Evolutionary conservation across 2,888 invertebrate species (phyloP), one percentile per base, ranked within the genome.

Genomic region (Flabesymbios commensalis): DNA sequence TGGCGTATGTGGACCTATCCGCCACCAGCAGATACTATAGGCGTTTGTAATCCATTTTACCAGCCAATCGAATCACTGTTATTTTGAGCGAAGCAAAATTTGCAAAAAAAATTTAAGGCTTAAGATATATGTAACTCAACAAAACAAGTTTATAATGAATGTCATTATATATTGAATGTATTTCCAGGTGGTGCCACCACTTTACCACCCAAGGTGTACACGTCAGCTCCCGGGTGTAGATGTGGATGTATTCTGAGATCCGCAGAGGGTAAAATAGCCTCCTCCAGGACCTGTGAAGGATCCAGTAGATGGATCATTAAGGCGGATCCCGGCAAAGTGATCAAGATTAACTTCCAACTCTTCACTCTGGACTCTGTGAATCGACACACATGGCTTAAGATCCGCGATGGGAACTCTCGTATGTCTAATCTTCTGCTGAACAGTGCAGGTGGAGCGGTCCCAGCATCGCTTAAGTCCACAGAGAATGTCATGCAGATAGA

Each of bases 371-470:
- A 72, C 51, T 19, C 29, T 4, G 61, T 66, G 52, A 69, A 73
- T 19, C 69, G 68, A 48, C 76, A 76, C 59, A 59, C 62, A 2
- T 76, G 75, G 76, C 72, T 79, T 29, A 76, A 75, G 63, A 72
- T 80, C 5, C 65, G 78, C 26, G 73, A 78, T 57, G 79, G 79
- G 1, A 72, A 63, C 10, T 47, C 64, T 1, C 56, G 67, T 1
- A 62, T 64, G 32, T 69, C 72, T 22, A 71, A 74, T 45, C 63
- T 78, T 17, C 67, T 79, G 32, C 73, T 74, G 5, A 72, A 72
- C 42, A 72, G 69, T 48, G 65, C 64, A 42, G 72, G 72, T 1
- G 67, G 67, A 24, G 52, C 33, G 3, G 49, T 61, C 29, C 65
- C 75, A 1, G 39, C 58, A 4, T 65, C 73, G 52, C 72, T 78